A percentile compares a stretch with the other conserved stretches of the same genome.
These are phyloP conservation scores for Zygaena filipendulae DNA, from an alignment of 2,888 invertebrate genomes.

Conservation along the genomic window DNA sequence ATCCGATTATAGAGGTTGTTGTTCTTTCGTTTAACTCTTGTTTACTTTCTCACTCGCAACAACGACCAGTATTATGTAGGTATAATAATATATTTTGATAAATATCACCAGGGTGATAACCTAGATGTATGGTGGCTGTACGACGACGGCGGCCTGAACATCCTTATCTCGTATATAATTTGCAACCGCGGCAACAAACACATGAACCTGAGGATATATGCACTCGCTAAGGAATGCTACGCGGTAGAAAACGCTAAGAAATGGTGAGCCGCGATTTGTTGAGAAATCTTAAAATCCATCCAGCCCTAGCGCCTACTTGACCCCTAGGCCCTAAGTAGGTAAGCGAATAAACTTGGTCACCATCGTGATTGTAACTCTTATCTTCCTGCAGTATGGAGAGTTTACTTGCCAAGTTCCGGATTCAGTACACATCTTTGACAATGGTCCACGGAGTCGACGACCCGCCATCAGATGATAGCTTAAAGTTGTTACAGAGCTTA, in stretches of 20 bases:
- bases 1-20: too few relatives aligned
- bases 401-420: constrained; percentile 85
- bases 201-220: constrained; percentile 17
- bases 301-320: too few relatives aligned
- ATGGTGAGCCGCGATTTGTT: constrained; percentile 10
- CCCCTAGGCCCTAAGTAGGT: too few relatives aligned
- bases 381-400: constrained; percentile 79
- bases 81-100: too few relatives aligned
- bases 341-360: too few relatives aligned
- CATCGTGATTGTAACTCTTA: too few relatives aligned
- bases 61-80: too few relatives aligned
- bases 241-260: constrained; percentile 9
- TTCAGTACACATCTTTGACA: constrained; percentile 83
- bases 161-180: constrained; percentile 79
- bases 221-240: constrained; percentile 11
- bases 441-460: constrained; percentile 84
- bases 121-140: constrained; percentile 94
- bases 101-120: constrained; percentile 74
- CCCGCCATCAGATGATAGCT: constrained; percentile 54
- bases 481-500: too few relatives aligned
- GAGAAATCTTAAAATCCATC: too few relatives aligned
- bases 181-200: constrained; percentile 55
- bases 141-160: constrained; percentile 83
- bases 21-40: too few relatives aligned
- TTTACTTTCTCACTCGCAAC: too few relatives aligned